Conservation (phyloP, 2,113 vertebrate species). For the Mastomys natalensis region DNA sequence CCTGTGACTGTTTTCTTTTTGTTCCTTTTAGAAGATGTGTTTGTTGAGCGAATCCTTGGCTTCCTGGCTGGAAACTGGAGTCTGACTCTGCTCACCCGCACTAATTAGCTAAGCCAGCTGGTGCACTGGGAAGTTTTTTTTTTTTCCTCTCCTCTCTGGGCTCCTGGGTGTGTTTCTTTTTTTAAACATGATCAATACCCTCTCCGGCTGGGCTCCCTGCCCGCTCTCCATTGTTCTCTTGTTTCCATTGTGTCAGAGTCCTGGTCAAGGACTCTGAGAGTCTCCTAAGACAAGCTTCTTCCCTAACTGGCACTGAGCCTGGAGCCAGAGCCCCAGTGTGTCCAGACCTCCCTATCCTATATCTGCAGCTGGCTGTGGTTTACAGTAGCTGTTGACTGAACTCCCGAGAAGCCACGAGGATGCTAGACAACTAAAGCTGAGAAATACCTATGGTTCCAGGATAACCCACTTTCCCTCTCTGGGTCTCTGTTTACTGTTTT, state of each 20-base stretch:
- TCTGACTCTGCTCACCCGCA: slow-evolving; percentile 54
- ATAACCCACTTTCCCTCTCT: neutral
- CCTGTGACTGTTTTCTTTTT: slow-evolving; percentile 73
- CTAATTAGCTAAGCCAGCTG: slow-evolving; percentile 86
- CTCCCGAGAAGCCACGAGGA: neutral
- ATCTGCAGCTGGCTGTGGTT: neutral
- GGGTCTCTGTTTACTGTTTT: neutral
- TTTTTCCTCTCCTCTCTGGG: neutral
- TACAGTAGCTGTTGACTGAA: neutral
- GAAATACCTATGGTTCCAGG: neutral
- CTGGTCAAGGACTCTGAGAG: slow-evolving; percentile 56
- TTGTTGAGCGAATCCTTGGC: slow-evolving; percentile 79
- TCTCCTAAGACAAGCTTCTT: slow-evolving; percentile 1
- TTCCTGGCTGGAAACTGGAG: slow-evolving; percentile 53
- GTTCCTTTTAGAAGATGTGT: slow-evolving; percentile 72
- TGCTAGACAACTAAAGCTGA: neutral
- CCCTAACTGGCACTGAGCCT: slow-evolving; percentile 6
- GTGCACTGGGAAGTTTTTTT: slow-evolving; percentile 66
- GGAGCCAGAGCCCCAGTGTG: neutral
- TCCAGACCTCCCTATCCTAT: neutral
- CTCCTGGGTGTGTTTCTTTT: slow-evolving; percentile 66
- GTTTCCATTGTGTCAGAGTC: neutral
- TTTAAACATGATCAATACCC: slow-evolving; percentile 73
- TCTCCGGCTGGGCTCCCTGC: neutral
- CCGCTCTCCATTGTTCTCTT: slow-evolving; percentile 5